Evolutionary conservation across 2,888 invertebrate species (phyloP), one percentile per base, ranked within the genome.

Genomic region (Thalpophila matura): DNA sequence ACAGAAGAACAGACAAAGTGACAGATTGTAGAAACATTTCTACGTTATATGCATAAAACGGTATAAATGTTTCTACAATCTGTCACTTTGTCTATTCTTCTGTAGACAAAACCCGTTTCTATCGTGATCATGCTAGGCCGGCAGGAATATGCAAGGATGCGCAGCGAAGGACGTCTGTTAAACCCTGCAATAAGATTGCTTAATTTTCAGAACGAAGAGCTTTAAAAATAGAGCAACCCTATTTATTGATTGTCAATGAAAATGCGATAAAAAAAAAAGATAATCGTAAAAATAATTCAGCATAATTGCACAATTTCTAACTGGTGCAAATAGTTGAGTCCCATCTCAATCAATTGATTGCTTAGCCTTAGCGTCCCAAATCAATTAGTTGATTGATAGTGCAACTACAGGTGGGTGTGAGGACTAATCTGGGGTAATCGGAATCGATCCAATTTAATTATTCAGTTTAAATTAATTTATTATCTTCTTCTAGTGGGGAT

Each of bases 331-430:
- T 38, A 35, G 18, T 31, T n/a, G n/a, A n/a, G n/a, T 62, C 40
- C 42, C 24, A 61, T 54, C 43, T 62, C 67, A 79, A 71, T 78
- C 59, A 71, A 62, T 51, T 67, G 61, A 77, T 75, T 67, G 76
- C 37, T 64, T 26, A 29, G 49, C 43, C 37, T 64, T 26, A 29
- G 49, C 43, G 47, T 59, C 53, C 18, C 26, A 46, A 45, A 55
- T 37, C 66, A 67, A 75, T 78, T 67, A 67, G 35, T 54, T 71
- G 59, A 76, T 78, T 64, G 60, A 63, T 50, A 56, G 18, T 35
- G 66, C 53, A 42, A 37, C 38, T 59, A 65, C 60, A 71, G 79
- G 67, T 76, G 71, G 66, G 66, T 42, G 55, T 55, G 14, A 35
- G 50, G 24, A 18, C 2, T 3, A 7, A 64, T 10, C 37, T 22